Evolutionary conservation across 2,888 invertebrate species (phyloP).

Genomic region (Amaurobius ferox): DNA sequence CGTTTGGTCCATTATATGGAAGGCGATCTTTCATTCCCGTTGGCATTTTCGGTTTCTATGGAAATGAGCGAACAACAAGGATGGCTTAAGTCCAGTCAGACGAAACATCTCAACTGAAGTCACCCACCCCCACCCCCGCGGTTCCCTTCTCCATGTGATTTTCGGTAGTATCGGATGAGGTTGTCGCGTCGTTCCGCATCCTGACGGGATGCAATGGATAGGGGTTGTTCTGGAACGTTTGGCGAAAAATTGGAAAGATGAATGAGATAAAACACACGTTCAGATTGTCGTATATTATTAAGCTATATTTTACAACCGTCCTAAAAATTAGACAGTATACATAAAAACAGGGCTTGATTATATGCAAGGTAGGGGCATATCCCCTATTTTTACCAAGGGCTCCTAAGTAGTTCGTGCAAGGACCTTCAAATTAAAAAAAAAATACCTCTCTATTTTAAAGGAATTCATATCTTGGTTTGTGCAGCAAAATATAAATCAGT

Average conservation of each 20-base stretch:
- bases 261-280: too few species aligned
- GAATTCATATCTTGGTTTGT: too few species aligned
- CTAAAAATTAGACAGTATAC: too few species aligned
- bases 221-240: neutral
- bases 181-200: conserved; percentile 60
- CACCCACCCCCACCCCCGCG: conserved; percentile 40
- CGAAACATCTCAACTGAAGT: conserved; percentile 71
- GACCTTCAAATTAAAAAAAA: too few species aligned
- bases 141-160: conserved; percentile 54
- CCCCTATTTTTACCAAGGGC: too few species aligned
- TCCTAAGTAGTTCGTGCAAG: too few species aligned
- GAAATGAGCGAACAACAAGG: conserved; percentile 70
- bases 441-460: too few species aligned
- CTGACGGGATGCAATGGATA: conserved; percentile 20
- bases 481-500: too few species aligned
- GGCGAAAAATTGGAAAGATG: conserved; percentile 7
- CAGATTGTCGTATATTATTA: too few species aligned
- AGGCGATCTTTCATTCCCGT: conserved; percentile 65
- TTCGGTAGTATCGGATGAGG: conserved; percentile 65
- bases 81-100: conserved; percentile 70
- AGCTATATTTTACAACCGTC: too few species aligned
- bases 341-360: too few species aligned
- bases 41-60: conserved; percentile 72
- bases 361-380: too few species aligned
- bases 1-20: conserved; percentile 65